Conservation (phyloP, 2,113 vertebrate genomes). For the Erpornis zantholeuca region DNA sequence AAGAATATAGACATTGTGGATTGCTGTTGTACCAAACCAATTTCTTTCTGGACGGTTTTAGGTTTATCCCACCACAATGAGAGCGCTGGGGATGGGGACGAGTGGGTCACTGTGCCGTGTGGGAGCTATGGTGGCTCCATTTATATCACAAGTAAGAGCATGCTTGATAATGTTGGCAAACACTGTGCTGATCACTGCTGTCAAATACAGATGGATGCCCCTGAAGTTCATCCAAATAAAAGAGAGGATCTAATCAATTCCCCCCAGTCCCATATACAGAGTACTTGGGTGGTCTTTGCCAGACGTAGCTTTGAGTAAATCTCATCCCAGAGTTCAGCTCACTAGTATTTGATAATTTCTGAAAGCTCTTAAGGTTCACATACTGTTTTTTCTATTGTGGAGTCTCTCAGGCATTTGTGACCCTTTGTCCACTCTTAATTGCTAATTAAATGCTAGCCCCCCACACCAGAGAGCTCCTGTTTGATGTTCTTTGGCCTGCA, state of each 20-base stretch:
- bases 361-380: background rate
- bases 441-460: background rate
- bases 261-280: background rate
- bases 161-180: background rate
- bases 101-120: constrained; percentile 90
- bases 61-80: constrained; percentile 90
- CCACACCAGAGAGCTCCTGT: rapidly evolving
- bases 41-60: constrained; percentile 29
- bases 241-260: background rate
- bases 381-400: background rate
- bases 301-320: background rate
- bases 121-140: constrained; percentile 93
- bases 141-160: constrained; percentile 81
- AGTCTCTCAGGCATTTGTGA: background rate
- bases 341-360: background rate
- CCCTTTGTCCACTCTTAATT: background rate
- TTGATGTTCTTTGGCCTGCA: constrained; percentile 25
- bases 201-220: background rate
- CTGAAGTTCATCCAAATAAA: background rate
- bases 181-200: background rate
- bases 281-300: background rate
- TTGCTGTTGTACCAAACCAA: background rate
- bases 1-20: background rate
- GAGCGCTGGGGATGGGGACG: constrained; percentile 90
- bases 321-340: background rate